These are phyloP conservation scores for Apodemus sylvaticus DNA, from an alignment of 2,113 vertebrate genomes.

Conservation along the genomic window DNA sequence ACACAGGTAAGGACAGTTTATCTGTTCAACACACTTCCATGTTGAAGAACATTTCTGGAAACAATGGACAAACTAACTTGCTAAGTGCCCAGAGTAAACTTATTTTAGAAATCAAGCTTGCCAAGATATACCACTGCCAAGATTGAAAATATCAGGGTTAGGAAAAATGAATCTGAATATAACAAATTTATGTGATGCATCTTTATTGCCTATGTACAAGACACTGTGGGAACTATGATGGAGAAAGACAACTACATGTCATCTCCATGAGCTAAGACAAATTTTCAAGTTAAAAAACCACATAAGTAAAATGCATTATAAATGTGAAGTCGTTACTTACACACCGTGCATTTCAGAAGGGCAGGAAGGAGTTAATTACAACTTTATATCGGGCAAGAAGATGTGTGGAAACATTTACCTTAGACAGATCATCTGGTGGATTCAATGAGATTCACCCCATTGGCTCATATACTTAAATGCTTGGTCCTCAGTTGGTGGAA, in stretches of 20 bases:
- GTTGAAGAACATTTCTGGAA: background rate
- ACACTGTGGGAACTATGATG: background rate
- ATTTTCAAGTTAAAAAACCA: background rate
- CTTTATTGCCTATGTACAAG: background rate
- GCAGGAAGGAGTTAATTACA: background rate
- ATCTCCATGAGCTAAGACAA: background rate
- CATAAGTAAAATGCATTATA: too few species aligned
- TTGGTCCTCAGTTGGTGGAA: background rate
- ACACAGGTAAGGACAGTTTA: background rate
- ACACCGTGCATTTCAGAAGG: background rate
- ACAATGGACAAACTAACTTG: background rate
- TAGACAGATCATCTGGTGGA: background rate
- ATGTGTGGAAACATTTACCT: background rate
- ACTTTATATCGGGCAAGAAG: background rate
- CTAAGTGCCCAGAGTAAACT: slow-evolving; percentile 19
- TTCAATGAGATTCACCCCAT: background rate
- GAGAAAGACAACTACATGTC: background rate
- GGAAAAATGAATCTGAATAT: background rate
- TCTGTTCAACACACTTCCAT: slow-evolving; percentile 5
- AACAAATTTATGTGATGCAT: slow-evolving; percentile 8
- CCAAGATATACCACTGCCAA: slow-evolving; percentile 20
- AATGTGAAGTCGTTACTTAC: background rate
- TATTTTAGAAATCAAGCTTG: slow-evolving; percentile 36
- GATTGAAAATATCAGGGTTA: background rate
- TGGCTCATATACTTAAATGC: background rate